Evolutionary conservation across 2,888 invertebrate genomes (phyloP).

Genomic region (Branchellion lobata): DNA sequence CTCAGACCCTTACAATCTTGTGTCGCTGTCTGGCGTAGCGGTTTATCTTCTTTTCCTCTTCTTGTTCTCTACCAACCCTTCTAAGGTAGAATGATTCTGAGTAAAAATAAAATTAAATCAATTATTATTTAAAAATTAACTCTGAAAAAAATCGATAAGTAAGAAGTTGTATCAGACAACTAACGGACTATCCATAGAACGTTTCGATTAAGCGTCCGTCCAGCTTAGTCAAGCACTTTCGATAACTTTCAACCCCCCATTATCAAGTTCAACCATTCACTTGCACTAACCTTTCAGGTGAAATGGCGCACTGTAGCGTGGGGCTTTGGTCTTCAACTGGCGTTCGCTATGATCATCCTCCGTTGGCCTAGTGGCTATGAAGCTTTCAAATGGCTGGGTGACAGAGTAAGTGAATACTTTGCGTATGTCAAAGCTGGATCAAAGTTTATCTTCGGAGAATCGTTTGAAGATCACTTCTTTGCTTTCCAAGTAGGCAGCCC

Average conservation of each 20-base stretch:
- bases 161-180: too few relatives aligned
- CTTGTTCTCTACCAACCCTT: slow-evolving; percentile 57
- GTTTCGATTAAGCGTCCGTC: too few relatives aligned
- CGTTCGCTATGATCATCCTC: slow-evolving; percentile 64
- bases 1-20: slow-evolving; percentile 55
- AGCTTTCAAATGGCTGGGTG: slow-evolving; percentile 69
- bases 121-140: too few relatives aligned
- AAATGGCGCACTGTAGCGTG: slow-evolving; percentile 52
- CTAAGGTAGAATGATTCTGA: too few relatives aligned
- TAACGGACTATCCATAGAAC: too few relatives aligned
- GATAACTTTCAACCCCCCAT: neutral
- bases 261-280: slow-evolving; percentile 2
- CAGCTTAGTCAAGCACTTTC: too few relatives aligned
- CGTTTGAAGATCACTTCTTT: slow-evolving; percentile 67
- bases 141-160: too few relatives aligned
- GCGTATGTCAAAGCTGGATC: slow-evolving; percentile 68
- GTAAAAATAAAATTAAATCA: too few relatives aligned
- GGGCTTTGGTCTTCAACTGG: slow-evolving; percentile 53
- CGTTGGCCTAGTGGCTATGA: slow-evolving; percentile 56
- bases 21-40: slow-evolving; percentile 56
- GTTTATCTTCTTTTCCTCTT: slow-evolving; percentile 56
- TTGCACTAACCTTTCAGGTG: slow-evolving; percentile 47
- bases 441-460: slow-evolving; percentile 76
- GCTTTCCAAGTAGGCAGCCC: slow-evolving; percentile 85
- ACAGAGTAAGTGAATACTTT: slow-evolving; percentile 52